phyloP scores from a whole-genome alignment of 2,888 invertebrate genomes.

The Heliconius ethilla region DNA sequence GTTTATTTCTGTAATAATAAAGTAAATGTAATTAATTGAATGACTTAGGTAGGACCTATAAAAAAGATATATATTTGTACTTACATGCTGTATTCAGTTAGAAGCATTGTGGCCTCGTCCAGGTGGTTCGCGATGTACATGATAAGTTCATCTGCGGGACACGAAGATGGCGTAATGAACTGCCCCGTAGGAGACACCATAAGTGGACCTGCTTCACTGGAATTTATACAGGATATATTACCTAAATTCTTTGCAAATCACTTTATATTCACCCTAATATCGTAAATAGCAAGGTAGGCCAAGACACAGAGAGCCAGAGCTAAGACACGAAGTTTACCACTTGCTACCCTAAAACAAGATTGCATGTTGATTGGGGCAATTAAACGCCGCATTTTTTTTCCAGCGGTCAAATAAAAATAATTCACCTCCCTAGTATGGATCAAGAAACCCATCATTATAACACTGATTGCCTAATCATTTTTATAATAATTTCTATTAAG shows the following conservation, averaged over 20 bases:
- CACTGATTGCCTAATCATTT: no score
- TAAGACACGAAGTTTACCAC: background rate
- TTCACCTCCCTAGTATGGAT: background rate
- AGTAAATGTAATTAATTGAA: background rate
- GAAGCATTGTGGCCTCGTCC: slow-evolving; percentile 86
- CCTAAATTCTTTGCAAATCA: background rate
- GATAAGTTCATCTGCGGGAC: slow-evolving; percentile 92
- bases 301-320: no score
- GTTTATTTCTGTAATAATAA: slow-evolving; percentile 85
- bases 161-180: slow-evolving; percentile 94
- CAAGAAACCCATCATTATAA: no score
- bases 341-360: background rate
- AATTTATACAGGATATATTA: slow-evolving; percentile 27
- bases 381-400: background rate
- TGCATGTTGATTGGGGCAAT: no score
- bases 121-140: slow-evolving; percentile 91
- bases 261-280: background rate
- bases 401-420: background rate
- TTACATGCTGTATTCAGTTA: slow-evolving; percentile 89
- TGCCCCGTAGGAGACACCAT: slow-evolving; percentile 97
- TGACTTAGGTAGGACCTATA: background rate
- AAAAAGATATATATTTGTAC: slow-evolving; percentile 48
- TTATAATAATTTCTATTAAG: no score
- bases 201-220: slow-evolving; percentile 94
- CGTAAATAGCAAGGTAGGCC: no score